phyloP scores from a whole-genome alignment of 2,113 vertebrate species.

The Pantherophis guttatus region DNA sequence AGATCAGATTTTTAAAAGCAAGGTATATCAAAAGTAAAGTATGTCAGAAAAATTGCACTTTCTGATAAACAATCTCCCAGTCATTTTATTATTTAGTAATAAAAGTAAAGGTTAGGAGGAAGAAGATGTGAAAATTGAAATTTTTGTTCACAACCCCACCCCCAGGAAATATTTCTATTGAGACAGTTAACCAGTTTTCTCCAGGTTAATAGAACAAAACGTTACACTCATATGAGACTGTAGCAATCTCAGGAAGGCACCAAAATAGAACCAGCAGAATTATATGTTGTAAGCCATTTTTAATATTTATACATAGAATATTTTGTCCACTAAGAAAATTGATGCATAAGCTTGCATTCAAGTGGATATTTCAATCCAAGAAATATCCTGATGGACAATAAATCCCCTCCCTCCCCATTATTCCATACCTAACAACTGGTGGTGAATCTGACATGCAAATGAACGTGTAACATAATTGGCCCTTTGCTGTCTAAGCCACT shows the following conservation, averaged over 20 bases:
- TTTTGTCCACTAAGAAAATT: conserved; percentile 6
- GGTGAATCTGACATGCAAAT: background rate
- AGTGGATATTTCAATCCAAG: background rate
- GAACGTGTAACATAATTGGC: conserved; percentile 6
- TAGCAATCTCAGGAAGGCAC: conserved; percentile 5
- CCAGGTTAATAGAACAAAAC: background rate
- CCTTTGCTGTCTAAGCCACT: conserved; percentile 33
- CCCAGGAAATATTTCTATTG: background rate
- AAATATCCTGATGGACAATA: background rate
- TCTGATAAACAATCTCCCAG: conserved; percentile 10
- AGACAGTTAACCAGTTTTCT: background rate
- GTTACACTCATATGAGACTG: background rate
- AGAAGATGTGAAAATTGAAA: conserved; percentile 32
- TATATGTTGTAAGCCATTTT: conserved; percentile 21
- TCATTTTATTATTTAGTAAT: background rate
- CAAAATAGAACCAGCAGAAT: background rate
- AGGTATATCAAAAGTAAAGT: background rate
- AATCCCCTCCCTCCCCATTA: background rate
- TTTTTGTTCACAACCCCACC: conserved; percentile 19
- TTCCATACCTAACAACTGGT: background rate
- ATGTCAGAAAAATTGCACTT: background rate
- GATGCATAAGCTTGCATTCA: background rate
- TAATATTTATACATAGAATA: background rate
- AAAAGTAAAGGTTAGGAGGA: background rate
- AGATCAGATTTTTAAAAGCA: background rate